Evolutionary conservation across 2,888 invertebrate species (phyloP).

Genomic region (Omphaloscelis lunosa): DNA sequence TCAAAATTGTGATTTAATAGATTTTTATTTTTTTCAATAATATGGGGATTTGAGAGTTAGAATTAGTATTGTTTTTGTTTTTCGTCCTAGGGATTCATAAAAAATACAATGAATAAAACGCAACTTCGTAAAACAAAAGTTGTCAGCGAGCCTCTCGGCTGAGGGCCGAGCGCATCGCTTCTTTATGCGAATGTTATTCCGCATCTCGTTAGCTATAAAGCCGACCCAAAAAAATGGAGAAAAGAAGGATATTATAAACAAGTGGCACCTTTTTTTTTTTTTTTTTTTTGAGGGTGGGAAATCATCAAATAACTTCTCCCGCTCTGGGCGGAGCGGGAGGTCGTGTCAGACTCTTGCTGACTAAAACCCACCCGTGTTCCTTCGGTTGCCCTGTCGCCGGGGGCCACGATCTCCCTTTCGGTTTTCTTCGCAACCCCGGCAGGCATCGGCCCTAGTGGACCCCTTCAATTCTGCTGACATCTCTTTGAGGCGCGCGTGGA

Average conservation of each 20-base stretch:
- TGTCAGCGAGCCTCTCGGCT: neutral
- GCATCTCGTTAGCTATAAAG: slow-evolving; percentile 7
- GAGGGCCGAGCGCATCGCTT: neutral
- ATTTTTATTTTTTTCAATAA: neutral
- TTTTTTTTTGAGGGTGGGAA: no score
- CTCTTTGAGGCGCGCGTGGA: no score
- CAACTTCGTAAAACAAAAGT: slow-evolving; percentile 2
- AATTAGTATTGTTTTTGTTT: neutral
- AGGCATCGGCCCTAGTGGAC: no score
- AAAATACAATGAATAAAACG: slow-evolving; percentile 4
- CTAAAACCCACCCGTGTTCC: no score
- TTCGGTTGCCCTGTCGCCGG: no score
- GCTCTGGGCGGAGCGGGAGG: no score
- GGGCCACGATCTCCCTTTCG: no score
- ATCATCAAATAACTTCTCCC: no score
- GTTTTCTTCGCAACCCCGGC: no score
- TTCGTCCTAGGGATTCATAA: neutral
- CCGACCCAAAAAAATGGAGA: neutral
- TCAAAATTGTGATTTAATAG: neutral
- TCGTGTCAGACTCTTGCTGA: no score
- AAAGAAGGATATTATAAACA: neutral
- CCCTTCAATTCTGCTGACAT: no score
- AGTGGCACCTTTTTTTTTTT: neutral
- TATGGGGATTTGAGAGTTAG: neutral
- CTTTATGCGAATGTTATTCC: slow-evolving; percentile 33